These are phyloP conservation scores for Leptopilina myrica DNA, from an alignment of 2,888 invertebrate genomes.

Conservation along the genomic window DNA sequence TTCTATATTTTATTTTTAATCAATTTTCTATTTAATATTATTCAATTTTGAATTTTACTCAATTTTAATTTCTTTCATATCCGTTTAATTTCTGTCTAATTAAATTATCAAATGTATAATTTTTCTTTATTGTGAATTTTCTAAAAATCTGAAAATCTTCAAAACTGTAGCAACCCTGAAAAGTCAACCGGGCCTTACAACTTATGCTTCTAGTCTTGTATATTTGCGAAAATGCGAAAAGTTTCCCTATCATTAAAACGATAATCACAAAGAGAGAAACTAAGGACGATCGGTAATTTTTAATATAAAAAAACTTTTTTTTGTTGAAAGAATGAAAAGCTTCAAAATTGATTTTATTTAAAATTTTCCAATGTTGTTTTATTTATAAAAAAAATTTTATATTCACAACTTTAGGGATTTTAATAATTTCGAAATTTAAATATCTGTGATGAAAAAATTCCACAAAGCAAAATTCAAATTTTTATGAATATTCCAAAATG, in stretches of 20 bases:
- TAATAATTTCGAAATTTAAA: not conserved
- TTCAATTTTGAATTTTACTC: too few species aligned
- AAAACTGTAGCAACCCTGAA: too few species aligned
- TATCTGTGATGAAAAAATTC: not conserved
- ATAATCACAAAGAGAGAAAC: not conserved
- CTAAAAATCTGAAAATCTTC: too few species aligned
- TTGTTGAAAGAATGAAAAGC: not conserved
- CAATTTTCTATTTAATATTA: too few species aligned
- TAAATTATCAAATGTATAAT: too few species aligned
- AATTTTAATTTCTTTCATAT: too few species aligned
- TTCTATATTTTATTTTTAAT: too few species aligned
- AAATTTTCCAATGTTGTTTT: not conserved
- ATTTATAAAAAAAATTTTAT: too few species aligned
- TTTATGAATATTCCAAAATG: not conserved
- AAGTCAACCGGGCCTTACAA: not conserved
- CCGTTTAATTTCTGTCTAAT: too few species aligned
- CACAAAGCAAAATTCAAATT: not conserved
- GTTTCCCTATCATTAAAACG: not conserved
- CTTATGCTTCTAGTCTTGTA: constrained; percentile 14
- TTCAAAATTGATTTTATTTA: not conserved
- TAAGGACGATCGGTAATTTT: constrained; percentile 11
- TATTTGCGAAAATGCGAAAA: not conserved
- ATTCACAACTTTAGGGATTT: not conserved
- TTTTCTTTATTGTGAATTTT: too few species aligned
- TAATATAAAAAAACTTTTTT: not conserved